Percentiles rank a stretch among this genome's conserved stretches.
These are phyloP conservation scores for Baryphthengus martii DNA, from an alignment of 2,113 vertebrate genomes.

Conservation along the genomic window DNA sequence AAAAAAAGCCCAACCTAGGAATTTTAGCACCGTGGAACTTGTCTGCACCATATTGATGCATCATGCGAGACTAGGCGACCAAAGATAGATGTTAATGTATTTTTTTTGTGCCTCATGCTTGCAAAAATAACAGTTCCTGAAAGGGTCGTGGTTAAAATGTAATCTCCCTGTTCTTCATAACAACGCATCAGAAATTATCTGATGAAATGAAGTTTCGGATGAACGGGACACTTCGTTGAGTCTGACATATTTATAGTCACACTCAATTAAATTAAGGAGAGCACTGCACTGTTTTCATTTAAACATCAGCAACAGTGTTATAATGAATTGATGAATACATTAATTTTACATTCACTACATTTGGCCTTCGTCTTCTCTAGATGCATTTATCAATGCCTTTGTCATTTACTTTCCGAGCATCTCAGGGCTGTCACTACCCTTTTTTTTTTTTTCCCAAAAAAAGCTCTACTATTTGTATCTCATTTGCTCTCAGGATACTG, in stretches of 20 bases:
- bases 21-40: neutral
- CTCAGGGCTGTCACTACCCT: neutral
- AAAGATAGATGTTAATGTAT: neutral
- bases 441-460: fast-evolving
- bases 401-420: neutral
- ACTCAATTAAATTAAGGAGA: neutral
- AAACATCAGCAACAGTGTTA: neutral
- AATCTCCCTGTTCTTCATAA: neutral
- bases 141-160: neutral
- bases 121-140: neutral
- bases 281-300: neutral
- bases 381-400: neutral
- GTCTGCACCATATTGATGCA: neutral
- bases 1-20: neutral
- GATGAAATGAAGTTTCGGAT: neutral
- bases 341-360: neutral
- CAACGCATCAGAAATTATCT: neutral
- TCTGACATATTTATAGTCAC: neutral
- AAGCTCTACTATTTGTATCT: neutral
- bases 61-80: neutral
- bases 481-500: neutral
- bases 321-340: neutral
- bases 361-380: neutral
- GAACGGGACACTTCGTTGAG: neutral
- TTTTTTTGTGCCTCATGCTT: neutral